A percentile compares a stretch with the other conserved stretches of the same genome.
These are phyloP conservation scores for Bombus impatiens DNA, from an alignment of 1,140 invertebrate species.

Conservation along the genomic window DNA sequence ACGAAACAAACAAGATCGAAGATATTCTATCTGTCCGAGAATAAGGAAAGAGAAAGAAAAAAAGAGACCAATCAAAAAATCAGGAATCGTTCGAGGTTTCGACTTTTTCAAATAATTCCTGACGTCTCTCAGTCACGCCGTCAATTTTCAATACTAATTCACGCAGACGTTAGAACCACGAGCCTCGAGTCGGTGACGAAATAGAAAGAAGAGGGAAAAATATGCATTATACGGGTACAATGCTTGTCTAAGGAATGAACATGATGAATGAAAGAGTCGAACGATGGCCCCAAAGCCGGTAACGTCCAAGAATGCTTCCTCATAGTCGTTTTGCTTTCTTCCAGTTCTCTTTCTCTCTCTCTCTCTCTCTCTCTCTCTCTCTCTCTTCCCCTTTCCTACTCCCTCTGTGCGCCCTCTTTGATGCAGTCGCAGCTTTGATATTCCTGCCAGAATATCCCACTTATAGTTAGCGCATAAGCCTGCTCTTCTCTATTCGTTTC, in stretches of 20 bases:
- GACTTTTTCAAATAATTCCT: slow-evolving; percentile 36
- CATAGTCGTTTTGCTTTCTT: slow-evolving; percentile 52
- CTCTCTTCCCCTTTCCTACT: slow-evolving; percentile 3
- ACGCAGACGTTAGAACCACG: slow-evolving; percentile 39
- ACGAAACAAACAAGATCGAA: background rate
- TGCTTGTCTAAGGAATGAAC: slow-evolving; percentile 55
- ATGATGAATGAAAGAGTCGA: slow-evolving; percentile 68
- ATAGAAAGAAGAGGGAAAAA: slow-evolving; percentile 34
- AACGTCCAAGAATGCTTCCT: slow-evolving; percentile 57
- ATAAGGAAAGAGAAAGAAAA: background rate
- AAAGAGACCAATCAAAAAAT: background rate
- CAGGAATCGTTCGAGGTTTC: background rate
- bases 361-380: slow-evolving; percentile 30
- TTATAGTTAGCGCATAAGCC: slow-evolving; percentile 64
- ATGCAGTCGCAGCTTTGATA: slow-evolving; percentile 76
- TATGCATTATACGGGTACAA: slow-evolving; percentile 52
- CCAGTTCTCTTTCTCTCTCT: slow-evolving; percentile 8
- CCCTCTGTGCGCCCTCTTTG: slow-evolving; percentile 69
- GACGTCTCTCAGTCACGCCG: slow-evolving; percentile 5
- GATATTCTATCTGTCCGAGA: too few relatives aligned
- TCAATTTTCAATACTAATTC: slow-evolving; percentile 44
- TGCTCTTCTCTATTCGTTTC: slow-evolving; percentile 24
- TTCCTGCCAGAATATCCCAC: slow-evolving; percentile 78
- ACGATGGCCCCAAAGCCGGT: slow-evolving; percentile 60
- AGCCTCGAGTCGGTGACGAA: slow-evolving; percentile 18